Evolutionary conservation across 2,113 vertebrate species (phyloP), one percentile per base, ranked within the genome.

Genomic region (Eurystomus gularis): DNA sequence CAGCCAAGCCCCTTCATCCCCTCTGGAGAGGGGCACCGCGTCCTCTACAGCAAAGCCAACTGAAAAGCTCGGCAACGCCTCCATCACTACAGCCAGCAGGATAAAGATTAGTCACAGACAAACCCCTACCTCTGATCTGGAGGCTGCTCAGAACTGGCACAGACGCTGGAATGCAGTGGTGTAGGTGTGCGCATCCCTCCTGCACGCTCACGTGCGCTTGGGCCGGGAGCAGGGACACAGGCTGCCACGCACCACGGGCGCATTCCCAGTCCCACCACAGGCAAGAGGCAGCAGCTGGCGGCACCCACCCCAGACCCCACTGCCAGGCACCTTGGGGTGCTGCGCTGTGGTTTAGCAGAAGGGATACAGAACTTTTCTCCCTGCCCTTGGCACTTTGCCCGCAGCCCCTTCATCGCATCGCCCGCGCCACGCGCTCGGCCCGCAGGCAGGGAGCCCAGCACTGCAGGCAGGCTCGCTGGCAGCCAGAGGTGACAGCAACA

Each of bases 161-260:
- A 49, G 79, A 33, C 1, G 0, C 40, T 8, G 29, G 17, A 10
- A 39, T 3, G 3, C 0, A 15, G 51, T 5, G 7, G 28, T 0
- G 61, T 7, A 33, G n/a, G 52, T 13, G 33, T 11, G 69, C 1
- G 4, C 1, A 0, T 3, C n/a, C 19, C 58, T 18, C 23, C 35
- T 5, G n/a, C 66, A 6, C n/a, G 33, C 46, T 10, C 4, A 10
- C 3, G 0, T 3, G 1, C 2, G 0, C 6, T 16, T 6, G 16
- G 60, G 17, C 48, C 31, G 66, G 1, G 7, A 3, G 52, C 26
- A 6, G 9, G 31, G 46, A 17, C n/a, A 3, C 18, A 12, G 65
- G 35, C 29, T 29, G 37, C 51, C 44, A 17, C 1, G 3, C 3
- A 2, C 37, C 7, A 0, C 4, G 1, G 29, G 44, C 21, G 3